A percentile compares a stretch with the other conserved stretches of the same genome.
phyloP scores from a whole-genome alignment of 2,888 invertebrate species.

The Drosophila neonasuta region DNA sequence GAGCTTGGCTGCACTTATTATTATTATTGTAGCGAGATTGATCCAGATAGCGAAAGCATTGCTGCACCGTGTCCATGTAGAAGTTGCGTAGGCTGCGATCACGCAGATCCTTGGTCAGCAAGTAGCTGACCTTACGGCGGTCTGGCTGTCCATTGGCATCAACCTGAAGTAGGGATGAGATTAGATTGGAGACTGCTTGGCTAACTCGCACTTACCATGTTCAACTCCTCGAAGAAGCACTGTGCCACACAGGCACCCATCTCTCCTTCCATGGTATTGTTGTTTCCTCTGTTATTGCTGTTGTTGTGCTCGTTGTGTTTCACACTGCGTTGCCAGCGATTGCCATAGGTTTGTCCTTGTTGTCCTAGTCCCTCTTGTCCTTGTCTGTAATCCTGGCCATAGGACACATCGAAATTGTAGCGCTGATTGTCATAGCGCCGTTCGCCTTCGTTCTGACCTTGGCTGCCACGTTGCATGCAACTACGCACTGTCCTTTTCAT shows the following conservation, averaged over 20 bases:
- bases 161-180: conserved; percentile 59
- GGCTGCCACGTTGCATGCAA: conserved; percentile 82
- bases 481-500: conserved; percentile 84
- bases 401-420: conserved; percentile 42
- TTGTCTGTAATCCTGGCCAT: conserved; percentile 60
- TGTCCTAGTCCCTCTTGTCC: conserved; percentile 45
- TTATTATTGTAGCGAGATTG: conserved; percentile 82
- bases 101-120: conserved; percentile 85
- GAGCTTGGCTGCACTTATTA: conserved; percentile 85
- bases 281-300: conserved; percentile 43
- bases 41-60: conserved; percentile 87
- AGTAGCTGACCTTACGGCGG: conserved; percentile 85
- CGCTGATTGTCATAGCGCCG: conserved; percentile 29
- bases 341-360: conserved; percentile 39
- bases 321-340: conserved; percentile 56
- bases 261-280: conserved; percentile 58
- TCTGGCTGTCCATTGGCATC: conserved; percentile 84
- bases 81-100: conserved; percentile 87
- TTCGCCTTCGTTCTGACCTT: conserved; percentile 33
- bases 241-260: conserved; percentile 84
- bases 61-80: conserved; percentile 87
- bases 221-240: conserved; percentile 87
- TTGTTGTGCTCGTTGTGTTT: conserved; percentile 49
- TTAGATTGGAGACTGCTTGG: too few relatives aligned
- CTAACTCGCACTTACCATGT: conserved; percentile 84